A percentile compares a stretch with the other conserved stretches of the same genome.
These are phyloP conservation scores for Euglossa dilemma DNA, from an alignment of 1,140 invertebrate species.

Conservation along the genomic window DNA sequence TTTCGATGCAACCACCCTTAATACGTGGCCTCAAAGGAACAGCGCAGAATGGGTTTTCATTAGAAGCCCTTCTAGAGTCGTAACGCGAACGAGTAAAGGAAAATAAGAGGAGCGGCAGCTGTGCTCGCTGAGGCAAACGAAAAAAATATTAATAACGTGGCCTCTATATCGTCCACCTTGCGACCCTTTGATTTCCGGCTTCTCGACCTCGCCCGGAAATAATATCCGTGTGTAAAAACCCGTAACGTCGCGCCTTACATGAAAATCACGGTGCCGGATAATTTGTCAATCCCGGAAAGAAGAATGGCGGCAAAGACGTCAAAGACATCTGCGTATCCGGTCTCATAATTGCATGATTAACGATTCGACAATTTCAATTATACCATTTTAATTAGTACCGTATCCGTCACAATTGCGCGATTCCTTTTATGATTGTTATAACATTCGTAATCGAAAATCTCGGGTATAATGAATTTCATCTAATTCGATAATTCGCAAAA, in stretches of 20 bases:
- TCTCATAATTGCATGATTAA: neutral
- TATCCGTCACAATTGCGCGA: too few relatives aligned
- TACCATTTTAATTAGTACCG: too few relatives aligned
- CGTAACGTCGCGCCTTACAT: slow-evolving; percentile 42
- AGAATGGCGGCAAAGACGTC: slow-evolving; percentile 10
- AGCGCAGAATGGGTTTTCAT: slow-evolving; percentile 32
- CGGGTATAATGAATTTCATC: too few relatives aligned
- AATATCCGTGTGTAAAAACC: slow-evolving; percentile 34
- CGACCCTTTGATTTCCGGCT: slow-evolving; percentile 67
- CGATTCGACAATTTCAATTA: neutral
- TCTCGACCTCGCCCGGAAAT: slow-evolving; percentile 61
- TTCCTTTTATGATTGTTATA: too few relatives aligned
- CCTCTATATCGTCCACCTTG: slow-evolving; percentile 49
- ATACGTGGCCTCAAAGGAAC: slow-evolving; percentile 37
- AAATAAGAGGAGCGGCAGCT: slow-evolving; percentile 60
- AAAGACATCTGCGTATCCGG: slow-evolving; percentile 60
- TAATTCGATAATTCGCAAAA: too few relatives aligned
- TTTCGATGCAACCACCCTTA: slow-evolving; percentile 5
- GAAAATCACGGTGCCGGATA: slow-evolving; percentile 41
- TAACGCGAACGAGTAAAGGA: slow-evolving; percentile 30
- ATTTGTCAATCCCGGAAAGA: slow-evolving; percentile 50
- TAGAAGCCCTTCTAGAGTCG: slow-evolving; percentile 36
- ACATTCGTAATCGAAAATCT: too few relatives aligned
- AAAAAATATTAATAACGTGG: slow-evolving; percentile 63
- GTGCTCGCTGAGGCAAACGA: slow-evolving; percentile 52